phyloP scores from a whole-genome alignment of 1,140 invertebrate genomes.

The Eupristina koningsbergeri region DNA sequence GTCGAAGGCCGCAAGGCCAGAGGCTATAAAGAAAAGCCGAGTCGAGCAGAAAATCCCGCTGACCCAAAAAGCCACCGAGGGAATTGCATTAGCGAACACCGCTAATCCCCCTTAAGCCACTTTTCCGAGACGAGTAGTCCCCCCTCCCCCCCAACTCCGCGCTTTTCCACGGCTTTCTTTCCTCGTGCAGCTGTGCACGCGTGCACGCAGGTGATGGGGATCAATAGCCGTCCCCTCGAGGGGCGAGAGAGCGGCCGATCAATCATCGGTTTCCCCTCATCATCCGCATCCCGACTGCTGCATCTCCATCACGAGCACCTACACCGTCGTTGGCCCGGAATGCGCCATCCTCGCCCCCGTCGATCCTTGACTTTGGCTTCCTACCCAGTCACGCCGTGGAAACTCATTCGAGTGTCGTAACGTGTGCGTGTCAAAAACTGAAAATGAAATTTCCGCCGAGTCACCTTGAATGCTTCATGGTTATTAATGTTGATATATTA shows the following conservation, averaged over 20 bases:
- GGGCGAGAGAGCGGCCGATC: background rate
- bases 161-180: too few species aligned
- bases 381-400: background rate
- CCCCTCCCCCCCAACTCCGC: too few species aligned
- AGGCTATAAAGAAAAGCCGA: background rate
- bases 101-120: background rate
- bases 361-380: too few species aligned
- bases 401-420: background rate
- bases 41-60: background rate
- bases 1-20: background rate
- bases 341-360: too few species aligned
- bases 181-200: too few species aligned
- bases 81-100: conserved; percentile 2
- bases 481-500: background rate
- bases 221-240: background rate
- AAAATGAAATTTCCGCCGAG: background rate
- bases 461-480: background rate
- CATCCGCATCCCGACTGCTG: too few species aligned
- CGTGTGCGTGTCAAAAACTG: background rate
- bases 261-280: too few species aligned
- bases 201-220: background rate
- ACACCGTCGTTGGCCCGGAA: too few species aligned
- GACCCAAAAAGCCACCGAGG: conserved; percentile 21
- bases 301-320: too few species aligned
- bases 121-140: too few species aligned